These are phyloP conservation scores for Melopsittacus undulatus DNA, from an alignment of 2,797 vertebrate species.

Conservation along the genomic window DNA sequence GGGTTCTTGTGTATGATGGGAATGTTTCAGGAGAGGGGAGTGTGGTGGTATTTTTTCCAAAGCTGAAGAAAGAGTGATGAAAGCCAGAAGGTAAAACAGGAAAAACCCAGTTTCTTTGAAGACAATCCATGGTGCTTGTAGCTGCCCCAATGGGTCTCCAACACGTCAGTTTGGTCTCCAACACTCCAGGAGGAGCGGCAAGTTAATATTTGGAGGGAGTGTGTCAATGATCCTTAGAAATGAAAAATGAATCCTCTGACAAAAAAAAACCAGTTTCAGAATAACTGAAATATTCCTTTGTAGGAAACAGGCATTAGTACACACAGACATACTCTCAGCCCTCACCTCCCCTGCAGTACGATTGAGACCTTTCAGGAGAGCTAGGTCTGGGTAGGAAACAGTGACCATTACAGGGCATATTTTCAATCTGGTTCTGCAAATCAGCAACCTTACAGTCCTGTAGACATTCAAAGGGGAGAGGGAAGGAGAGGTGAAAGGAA, in stretches of 20 bases:
- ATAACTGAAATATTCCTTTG: background rate
- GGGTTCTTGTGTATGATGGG: background rate
- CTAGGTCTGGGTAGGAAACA: background rate
- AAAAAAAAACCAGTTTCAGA: background rate
- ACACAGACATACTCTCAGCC: background rate
- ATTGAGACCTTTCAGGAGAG: background rate
- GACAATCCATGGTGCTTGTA: background rate
- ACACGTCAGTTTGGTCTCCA: background rate
- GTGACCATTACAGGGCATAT: background rate
- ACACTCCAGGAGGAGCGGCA: background rate
- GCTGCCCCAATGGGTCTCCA: background rate
- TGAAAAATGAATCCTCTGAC: background rate
- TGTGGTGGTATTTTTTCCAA: background rate
- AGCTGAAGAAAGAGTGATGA: background rate
- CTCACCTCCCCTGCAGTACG: background rate
- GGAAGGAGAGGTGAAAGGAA: background rate
- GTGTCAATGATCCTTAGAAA: background rate
- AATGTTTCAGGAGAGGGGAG: rapidly evolving
- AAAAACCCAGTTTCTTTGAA: background rate
- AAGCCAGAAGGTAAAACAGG: background rate
- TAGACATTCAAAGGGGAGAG: background rate
- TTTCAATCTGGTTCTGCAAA: background rate
- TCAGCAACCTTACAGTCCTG: background rate
- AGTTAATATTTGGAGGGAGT: background rate
- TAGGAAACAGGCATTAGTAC: background rate